These are phyloP conservation scores for Axinella damicornis DNA, from an alignment of 37 sponge, comb jelly and placozoan species.

Conservation along the genomic window DNA sequence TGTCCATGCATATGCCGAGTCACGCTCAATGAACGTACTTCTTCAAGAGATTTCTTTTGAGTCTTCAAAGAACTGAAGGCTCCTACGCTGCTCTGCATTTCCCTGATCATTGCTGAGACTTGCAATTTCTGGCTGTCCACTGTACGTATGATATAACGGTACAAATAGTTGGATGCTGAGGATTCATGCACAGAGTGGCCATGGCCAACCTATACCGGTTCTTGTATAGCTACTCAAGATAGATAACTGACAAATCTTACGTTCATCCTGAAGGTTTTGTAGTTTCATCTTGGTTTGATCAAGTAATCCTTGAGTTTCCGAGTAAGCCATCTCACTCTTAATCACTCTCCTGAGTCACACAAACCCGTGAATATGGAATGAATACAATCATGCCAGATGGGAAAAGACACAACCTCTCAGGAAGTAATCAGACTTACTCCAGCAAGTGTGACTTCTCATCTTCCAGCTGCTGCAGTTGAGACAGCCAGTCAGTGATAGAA, in stretches of 20 bases:
- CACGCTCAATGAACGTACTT: not conserved
- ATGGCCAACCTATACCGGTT: no score
- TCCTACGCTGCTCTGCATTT: not conserved
- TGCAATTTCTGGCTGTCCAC: not conserved
- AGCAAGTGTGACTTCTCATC: conserved; percentile 25
- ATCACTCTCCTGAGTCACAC: conserved; percentile 5
- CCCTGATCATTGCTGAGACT: not conserved
- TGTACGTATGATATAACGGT: not conserved
- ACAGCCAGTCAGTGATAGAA: conserved; percentile 19
- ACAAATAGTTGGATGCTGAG: not conserved
- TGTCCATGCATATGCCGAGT: not conserved
- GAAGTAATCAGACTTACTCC: no score
- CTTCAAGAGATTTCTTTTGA: not conserved
- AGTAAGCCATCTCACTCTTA: conserved; percentile 33
- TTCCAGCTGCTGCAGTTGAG: conserved; percentile 13
- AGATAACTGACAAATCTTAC: no score
- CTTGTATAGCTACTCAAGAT: no score
- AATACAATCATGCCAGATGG: not conserved
- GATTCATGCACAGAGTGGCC: no score
- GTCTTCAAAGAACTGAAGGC: not conserved
- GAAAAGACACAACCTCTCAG: no score
- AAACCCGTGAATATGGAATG: not conserved
- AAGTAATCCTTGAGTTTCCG: conserved; percentile 13
- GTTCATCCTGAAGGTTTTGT: not conserved
- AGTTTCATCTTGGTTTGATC: not conserved